Base-by-base conservation (phyloP, 2,888 invertebrate genomes). In the Malthinus seriepunctatus region DNA sequence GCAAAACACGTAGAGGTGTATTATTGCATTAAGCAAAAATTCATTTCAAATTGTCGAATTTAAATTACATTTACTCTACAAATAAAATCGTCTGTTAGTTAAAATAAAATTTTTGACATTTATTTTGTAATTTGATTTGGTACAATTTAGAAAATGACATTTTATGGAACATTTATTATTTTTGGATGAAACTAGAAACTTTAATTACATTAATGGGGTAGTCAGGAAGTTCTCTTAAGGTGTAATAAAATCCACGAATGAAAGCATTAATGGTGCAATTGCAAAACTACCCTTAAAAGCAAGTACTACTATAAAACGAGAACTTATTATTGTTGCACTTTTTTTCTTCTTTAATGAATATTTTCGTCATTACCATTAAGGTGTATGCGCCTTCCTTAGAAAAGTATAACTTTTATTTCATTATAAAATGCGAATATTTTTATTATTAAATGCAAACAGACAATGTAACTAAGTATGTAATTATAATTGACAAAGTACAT, bases 1-100 rank as follows among this genome's bases (percentile, higher is more conserved):
- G 59, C 37, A 50, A 54, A 59, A 54, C 54, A 46, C 12, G 47
- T 50, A 47, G 42, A 54, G 50, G 59, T 59, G 53, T 54, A 59
- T 59, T 59, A 59, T 50, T 46, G 46, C 31, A 45, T 42, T 42
- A 42, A 9, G 15, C 39, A 42, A 42, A 42, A 42, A 42, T 42
- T 14, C 23, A 42, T 42, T 42, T 42, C 15, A 15, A 42, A 42
- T 42, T 42, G 39, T 15, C 10, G 23, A 39, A 39, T 39, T 14
- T n/a, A 39, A 39, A 39, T 39, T 39, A 37, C 8, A 37, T 37
- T 11, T 37, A 23, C 37, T 12, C 35, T 1, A 11, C 12, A 38
- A 38, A 9, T 39, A 14, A 3, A 39, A 39, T 14, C 14, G 11
- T 10, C 37, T 38, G 12, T 38, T 38, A 14, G 7, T 14, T 14